A percentile compares a stretch with the other conserved stretches of the same genome.
Conservation (phyloP, 2,888 invertebrate species). For the Folsomia manolachei region DNA sequence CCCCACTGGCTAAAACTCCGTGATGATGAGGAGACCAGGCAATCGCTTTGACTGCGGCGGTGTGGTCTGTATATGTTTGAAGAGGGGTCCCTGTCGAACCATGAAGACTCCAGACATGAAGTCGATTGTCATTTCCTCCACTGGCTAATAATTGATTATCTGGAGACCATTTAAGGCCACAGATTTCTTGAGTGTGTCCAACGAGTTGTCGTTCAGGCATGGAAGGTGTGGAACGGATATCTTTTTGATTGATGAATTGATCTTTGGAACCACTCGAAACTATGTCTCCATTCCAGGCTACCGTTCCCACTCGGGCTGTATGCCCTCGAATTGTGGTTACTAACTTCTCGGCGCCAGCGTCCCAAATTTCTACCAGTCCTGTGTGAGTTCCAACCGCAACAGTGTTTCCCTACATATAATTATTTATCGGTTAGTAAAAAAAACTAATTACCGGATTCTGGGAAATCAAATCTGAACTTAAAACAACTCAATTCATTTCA, state of each 20-base stretch:
- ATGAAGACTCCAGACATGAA: slow-evolving; percentile 88
- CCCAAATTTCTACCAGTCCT: slow-evolving; percentile 96
- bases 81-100: slow-evolving; percentile 74
- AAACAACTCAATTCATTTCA: neutral
- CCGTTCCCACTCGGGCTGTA: slow-evolving; percentile 85
- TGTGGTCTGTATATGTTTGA: slow-evolving; percentile 92
- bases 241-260: slow-evolving; percentile 85
- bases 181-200: slow-evolving; percentile 89
- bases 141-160: slow-evolving; percentile 95
- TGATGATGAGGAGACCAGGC: slow-evolving; percentile 99
- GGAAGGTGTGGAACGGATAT: slow-evolving; percentile 77
- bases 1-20: slow-evolving; percentile 90
- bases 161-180: slow-evolving; percentile 97
- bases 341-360: slow-evolving; percentile 82
- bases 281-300: slow-evolving; percentile 97
- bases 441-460: neutral
- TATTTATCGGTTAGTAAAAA: slow-evolving; percentile 8
- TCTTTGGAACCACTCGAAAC: slow-evolving; percentile 93
- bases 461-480: neutral
- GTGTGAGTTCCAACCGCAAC: slow-evolving; percentile 97
- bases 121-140: slow-evolving; percentile 95
- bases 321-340: slow-evolving; percentile 87
- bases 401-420: slow-evolving; percentile 66
- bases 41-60: slow-evolving; percentile 96
- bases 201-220: slow-evolving; percentile 70